These are phyloP conservation scores for Leiothrix lutea DNA, from an alignment of 2,113 vertebrate species.

Conservation along the genomic window DNA sequence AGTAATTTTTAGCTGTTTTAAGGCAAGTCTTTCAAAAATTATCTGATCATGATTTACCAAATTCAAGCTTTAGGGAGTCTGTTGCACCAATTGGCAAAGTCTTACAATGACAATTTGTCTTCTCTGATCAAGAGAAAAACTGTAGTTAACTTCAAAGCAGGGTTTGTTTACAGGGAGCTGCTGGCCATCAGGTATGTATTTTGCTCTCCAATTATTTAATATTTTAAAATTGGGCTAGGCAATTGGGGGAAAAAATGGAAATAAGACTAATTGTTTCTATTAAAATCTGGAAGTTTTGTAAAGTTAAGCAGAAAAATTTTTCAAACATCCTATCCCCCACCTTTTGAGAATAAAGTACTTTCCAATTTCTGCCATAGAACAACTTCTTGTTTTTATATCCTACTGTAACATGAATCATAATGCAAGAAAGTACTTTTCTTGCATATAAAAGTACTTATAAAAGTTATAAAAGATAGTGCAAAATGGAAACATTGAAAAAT, in stretches of 20 bases:
- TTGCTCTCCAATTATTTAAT: neutral
- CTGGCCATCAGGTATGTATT: neutral
- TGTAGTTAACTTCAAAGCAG: neutral
- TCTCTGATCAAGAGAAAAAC: neutral
- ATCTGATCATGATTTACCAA: neutral
- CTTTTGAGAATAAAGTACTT: neutral
- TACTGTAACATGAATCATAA: neutral
- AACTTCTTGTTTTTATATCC: neutral
- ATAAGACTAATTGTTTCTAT: neutral
- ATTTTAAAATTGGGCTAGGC: neutral
- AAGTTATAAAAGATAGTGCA: neutral
- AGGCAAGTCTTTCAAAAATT: neutral
- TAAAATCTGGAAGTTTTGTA: neutral
- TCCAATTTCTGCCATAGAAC: neutral
- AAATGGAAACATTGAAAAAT: neutral
- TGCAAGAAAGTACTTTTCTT: neutral
- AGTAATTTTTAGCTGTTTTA: neutral
- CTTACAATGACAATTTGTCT: neutral
- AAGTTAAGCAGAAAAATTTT: neutral
- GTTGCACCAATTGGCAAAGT: neutral
- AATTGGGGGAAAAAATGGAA: neutral
- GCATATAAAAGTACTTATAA: too few species aligned
- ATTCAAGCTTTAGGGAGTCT: neutral
- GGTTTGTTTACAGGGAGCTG: neutral
- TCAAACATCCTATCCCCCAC: neutral